Percentiles rank a stretch among this genome's conserved stretches.
phyloP scores from a whole-genome alignment of 2,797 vertebrate genomes.

The Ciconia nigra region DNA sequence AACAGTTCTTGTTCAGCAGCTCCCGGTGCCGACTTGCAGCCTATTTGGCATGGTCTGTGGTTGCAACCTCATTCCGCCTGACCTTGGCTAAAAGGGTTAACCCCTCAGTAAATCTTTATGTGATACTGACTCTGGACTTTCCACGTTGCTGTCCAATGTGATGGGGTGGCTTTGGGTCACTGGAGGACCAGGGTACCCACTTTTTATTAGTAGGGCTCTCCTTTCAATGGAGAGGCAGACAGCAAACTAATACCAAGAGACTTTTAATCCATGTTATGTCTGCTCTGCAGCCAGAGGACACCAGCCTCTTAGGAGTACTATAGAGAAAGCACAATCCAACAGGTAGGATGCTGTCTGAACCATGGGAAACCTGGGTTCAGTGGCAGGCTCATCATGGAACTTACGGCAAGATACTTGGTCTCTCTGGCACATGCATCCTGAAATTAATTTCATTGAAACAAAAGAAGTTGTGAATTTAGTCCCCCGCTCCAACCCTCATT shows the following conservation, averaged over 20 bases:
- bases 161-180: neutral
- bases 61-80: neutral
- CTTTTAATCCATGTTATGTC: neutral
- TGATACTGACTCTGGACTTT: neutral
- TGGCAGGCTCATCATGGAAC: neutral
- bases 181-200: neutral
- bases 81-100: neutral
- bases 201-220: neutral
- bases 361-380: neutral
- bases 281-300: neutral
- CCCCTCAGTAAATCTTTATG: neutral
- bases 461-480: neutral
- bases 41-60: neutral
- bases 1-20: neutral
- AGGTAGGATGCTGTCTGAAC: neutral
- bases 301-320: neutral
- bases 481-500: neutral
- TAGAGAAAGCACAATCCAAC: neutral
- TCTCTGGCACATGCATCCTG: neutral
- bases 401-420: neutral
- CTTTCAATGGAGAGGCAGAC: neutral
- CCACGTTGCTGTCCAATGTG: fast-evolving
- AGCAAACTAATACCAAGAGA: neutral
- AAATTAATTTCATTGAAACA: neutral
- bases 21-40: neutral